These are phyloP conservation scores for Canis aureus DNA, from an alignment of 2,113 vertebrate species.

Conservation along the genomic window DNA sequence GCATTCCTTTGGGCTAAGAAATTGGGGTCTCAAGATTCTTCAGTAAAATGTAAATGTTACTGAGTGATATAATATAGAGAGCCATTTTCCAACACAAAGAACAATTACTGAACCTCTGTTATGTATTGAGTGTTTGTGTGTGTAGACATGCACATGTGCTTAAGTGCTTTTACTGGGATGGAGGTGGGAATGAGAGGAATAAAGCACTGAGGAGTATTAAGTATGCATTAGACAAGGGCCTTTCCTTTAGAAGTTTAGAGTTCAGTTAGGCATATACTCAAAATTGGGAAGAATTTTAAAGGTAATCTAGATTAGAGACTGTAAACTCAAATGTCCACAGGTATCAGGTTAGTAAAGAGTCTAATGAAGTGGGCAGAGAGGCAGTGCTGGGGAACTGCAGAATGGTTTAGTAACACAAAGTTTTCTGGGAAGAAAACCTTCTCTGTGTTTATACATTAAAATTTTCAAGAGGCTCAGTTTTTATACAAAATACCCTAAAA, in stretches of 20 bases:
- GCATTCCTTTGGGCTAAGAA: constrained; percentile 37
- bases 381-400: not conserved
- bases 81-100: not conserved
- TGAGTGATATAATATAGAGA: not conserved
- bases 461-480: not conserved
- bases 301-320: not conserved
- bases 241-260: not conserved
- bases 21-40: not conserved
- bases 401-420: not conserved
- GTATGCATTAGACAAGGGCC: not conserved
- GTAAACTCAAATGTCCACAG: not conserved
- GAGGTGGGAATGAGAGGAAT: not conserved
- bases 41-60: constrained; percentile 21
- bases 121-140: not conserved
- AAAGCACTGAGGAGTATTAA: not conserved
- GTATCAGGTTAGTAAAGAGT: not conserved
- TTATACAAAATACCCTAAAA: not conserved
- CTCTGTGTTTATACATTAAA: not conserved
- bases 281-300: not conserved
- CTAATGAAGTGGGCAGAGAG: not conserved
- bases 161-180: not conserved
- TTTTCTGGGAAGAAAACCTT: not conserved
- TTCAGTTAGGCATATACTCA: not conserved
- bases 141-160: not conserved
- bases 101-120: not conserved